Base-by-base conservation (phyloP, 1,140 invertebrate genomes). In the Reticulitermes speratus region DNA sequence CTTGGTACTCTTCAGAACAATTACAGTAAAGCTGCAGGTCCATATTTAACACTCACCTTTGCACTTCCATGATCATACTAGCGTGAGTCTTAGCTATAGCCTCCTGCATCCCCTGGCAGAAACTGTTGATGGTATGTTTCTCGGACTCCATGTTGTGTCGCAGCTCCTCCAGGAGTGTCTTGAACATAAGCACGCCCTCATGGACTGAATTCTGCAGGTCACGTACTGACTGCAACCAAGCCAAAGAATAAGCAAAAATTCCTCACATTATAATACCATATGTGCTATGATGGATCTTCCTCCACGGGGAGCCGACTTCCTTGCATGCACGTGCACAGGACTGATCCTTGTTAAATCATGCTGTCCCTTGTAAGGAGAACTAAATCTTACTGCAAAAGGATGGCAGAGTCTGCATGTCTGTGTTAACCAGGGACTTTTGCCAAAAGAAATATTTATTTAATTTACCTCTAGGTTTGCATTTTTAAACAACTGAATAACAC, bases 71-170 rank as follows among this genome's bases (percentile, higher is more conserved):
- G 9, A 95, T 89, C 87, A 94, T 93, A 25, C 91, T 91, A 0
- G 93, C 90, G 87, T 95, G 94, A 0, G 94, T 95, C 89, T 95
- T 95, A 25, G 92, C 93, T 38, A 95, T 93, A 0, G 92, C 92
- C 81, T 95, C 94, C 87, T 94, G 93, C 89, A 95, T 93, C 38
- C 94, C 94, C 88, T 95, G 94, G 87, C 93, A 94, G 87, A 95
- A 94, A 25, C 92, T 92, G 89, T 94, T 94, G 45, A 95, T 92
- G 19, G 94, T 92, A 59, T 93, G 92, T 88, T 95, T 95, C 89
- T 95, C 95, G 0, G 92, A 90, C 38, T 95, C 94, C 88, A 94
- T 92, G 88, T 94, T 95, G 48, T 93, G 91, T 19, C 93, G 91
- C 11, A 95, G 89, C 87, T 95, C 94, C 84, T 95, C 94, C 87